These are phyloP conservation scores for Pluvialis apricaria DNA, from an alignment of 2,113 vertebrate genomes.

Conservation along the genomic window DNA sequence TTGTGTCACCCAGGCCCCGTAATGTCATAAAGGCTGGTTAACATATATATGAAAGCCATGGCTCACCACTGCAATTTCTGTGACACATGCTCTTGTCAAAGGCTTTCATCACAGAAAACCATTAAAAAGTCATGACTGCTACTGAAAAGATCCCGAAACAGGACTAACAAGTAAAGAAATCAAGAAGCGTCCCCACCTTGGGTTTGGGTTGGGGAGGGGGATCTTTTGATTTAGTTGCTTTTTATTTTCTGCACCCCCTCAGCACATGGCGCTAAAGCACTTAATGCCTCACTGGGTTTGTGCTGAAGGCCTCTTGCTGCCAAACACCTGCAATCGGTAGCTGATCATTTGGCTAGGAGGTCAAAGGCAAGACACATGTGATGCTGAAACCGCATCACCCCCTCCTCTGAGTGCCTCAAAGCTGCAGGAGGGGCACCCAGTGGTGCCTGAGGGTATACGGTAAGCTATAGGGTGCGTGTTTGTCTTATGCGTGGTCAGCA, in stretches of 20 bases:
- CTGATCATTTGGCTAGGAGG: not conserved
- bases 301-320: not conserved
- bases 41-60: slow-evolving; percentile 57
- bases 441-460: not conserved
- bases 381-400: not conserved
- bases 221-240: not conserved
- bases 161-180: not conserved
- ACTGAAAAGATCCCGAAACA: not conserved
- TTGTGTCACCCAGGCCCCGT: not conserved
- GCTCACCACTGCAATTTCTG: not conserved
- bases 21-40: slow-evolving; percentile 28
- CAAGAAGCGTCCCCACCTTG: not conserved
- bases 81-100: slow-evolving; percentile 24
- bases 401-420: not conserved
- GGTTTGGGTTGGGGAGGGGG: not conserved
- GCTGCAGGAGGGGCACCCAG: not conserved
- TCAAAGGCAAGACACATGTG: fast-evolving
- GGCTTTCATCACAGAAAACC: not conserved
- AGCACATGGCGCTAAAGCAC: fast-evolving
- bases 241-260: not conserved
- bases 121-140: not conserved
- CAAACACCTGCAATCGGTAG: not conserved
- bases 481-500: not conserved
- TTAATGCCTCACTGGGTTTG: not conserved
- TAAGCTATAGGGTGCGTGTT: not conserved